These are phyloP conservation scores for Lamellibrachia columna DNA, from an alignment of 2,888 invertebrate genomes.

Conservation along the genomic window DNA sequence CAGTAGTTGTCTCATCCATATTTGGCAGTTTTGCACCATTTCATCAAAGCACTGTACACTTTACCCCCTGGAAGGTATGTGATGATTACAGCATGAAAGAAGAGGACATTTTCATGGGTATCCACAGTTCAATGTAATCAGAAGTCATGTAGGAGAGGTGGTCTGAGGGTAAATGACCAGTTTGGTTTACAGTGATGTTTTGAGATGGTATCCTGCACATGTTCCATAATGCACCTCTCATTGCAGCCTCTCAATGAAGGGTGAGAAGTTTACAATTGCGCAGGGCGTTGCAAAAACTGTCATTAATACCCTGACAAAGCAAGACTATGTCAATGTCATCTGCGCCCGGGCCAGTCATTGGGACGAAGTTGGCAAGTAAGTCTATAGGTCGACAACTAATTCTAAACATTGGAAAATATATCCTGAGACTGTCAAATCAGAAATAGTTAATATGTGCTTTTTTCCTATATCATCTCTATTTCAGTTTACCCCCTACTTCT, in stretches of 20 bases:
- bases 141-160: too few relatives aligned
- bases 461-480: not conserved
- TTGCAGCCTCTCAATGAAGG: conserved; percentile 63
- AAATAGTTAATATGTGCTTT: not conserved
- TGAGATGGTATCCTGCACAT: not conserved
- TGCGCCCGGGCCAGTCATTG: conserved; percentile 66
- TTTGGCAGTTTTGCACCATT: too few relatives aligned
- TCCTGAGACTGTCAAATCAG: not conserved
- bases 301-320: conserved; percentile 65
- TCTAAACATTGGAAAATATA: not conserved
- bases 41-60: too few relatives aligned
- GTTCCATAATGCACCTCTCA: not conserved
- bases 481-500: not conserved
- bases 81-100: too few relatives aligned
- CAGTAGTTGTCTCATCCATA: too few relatives aligned
- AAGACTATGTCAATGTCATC: conserved; percentile 66
- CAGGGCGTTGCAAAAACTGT: conserved; percentile 65
- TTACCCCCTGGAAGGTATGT: too few relatives aligned
- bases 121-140: too few relatives aligned
- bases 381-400: conserved; percentile 7
- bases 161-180: too few relatives aligned
- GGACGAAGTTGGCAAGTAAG: conserved; percentile 67
- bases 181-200: not conserved
- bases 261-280: conserved; percentile 65
- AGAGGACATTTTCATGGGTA: not conserved